phyloP scores from a whole-genome alignment of 2,113 vertebrate species.

The Narcine bancroftii region DNA sequence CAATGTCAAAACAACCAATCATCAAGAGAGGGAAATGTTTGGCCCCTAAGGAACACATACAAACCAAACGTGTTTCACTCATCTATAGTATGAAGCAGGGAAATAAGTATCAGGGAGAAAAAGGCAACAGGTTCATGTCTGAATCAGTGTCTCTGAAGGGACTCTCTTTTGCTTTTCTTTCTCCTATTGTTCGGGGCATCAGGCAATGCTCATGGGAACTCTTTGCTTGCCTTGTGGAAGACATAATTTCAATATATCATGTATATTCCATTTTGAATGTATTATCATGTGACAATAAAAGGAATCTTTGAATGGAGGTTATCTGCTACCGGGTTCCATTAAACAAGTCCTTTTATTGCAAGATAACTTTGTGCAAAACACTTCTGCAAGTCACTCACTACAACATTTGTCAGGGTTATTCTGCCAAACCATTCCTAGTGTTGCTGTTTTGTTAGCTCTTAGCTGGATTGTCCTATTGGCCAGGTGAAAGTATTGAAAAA shows the following conservation, averaged over 20 bases:
- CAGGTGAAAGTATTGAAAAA: no score
- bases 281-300: no score
- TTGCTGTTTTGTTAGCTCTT: conserved; percentile 44
- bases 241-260: no score
- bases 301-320: no score
- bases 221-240: no score
- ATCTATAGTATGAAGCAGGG: background rate
- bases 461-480: conserved; percentile 22
- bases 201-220: no score
- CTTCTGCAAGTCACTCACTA: conserved; percentile 38
- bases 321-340: conserved; percentile 5
- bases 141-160: no score
- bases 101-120: background rate
- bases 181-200: no score
- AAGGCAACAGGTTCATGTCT: background rate
- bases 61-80: background rate
- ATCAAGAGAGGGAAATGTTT: background rate
- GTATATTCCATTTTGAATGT: no score
- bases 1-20: conserved; percentile 2
- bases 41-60: background rate
- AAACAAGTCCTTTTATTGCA: conserved; percentile 30
- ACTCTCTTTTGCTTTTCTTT: no score
- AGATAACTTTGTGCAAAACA: conserved; percentile 43
- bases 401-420: conserved; percentile 50
- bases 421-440: conserved; percentile 44